Evolutionary conservation across 2,888 invertebrate genomes (phyloP), one percentile per base, ranked within the genome.

Genomic region (Brassicogethes aeneus): DNA sequence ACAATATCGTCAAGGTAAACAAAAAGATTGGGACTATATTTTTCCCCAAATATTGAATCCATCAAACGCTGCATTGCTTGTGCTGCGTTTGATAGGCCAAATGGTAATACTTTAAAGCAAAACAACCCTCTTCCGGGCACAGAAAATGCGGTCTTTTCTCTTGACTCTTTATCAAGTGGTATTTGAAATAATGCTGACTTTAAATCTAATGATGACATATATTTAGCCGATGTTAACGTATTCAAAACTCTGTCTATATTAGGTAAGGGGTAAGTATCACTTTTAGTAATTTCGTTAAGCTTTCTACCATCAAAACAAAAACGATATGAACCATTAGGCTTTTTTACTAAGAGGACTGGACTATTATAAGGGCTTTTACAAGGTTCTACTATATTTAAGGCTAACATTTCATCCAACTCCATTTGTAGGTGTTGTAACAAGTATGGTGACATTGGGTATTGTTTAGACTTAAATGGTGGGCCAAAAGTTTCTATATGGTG

Each of bases 261-360:
- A 5, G 44, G 46, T 3, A 42, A 15, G 3, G 41, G 46, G 17
- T 42, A 40, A 2, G 12, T 32, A 8, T 44, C 36, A 30, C 39
- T 38, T 34, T 42, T 48, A 37, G 42, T 42, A 3, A 46, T 8
- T 13, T 38, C n/a, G 32, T 45, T 45, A 2, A 45, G 16, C 10
- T 39, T 37, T 10, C 45, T 12, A 2, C 43, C 45, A 17, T 45
- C 45, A 35, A 45, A 45, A 37, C 42, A 42, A 36, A 45, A 38
- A 1, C 42, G 2, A 17, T 29, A 41, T 5, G 34, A 29, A 2
- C 36, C 42, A 17, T 29, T 41, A 3, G 32, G 8, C 16, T 41
- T 44, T 37, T 31, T 44, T 17, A 44, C 41, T 16, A 44, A 17
- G 2, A 41, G 17, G 1, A 44, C 38, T 1, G 41, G 44, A n/a